Evolutionary conservation across 2,797 vertebrate genomes (phyloP), one percentile per base, ranked within the genome.

Genomic region (Argya squamiceps): DNA sequence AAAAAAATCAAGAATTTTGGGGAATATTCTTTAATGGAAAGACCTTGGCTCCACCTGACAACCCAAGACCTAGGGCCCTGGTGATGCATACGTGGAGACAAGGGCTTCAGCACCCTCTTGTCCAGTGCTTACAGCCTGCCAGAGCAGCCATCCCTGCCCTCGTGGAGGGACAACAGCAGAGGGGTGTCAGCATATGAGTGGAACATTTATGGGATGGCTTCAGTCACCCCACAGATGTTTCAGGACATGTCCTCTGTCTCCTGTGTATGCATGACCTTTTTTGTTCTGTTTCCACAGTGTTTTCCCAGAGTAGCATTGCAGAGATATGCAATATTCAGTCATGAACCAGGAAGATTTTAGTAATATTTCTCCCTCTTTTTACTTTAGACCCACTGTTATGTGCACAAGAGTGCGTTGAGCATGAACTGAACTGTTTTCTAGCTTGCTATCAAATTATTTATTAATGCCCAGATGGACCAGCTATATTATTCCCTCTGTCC

Each of bases 31-130:
- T 73, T 69, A 16, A 30, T 37, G 34, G 14, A 37, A 44, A 32
- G 17, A 26, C 9, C 15, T 85, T 2, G 1, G 23, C 11, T 75
- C 9, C 18, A 67, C 27, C 27, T 5, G 3, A 12, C 8, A 30
- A 30, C 20, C 11, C 17, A 44, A 44, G 3, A 8, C 16, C 7
- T 53, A 52, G 14, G 8, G 3, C 1, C 1, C 13, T 2, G 0
- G 29, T 29, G 4, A 23, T 67, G 16, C 16, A 44, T 11, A 15
- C 5, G 2, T 46, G 24, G 8, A 70, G 13, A 36, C 12, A 62
- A 74, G 15, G 1, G 1, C 15, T 41, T 77, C 32, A 68, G 55
- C 43, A 52, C 4, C 4, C 16, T 2, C 0, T 70, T 34, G 30
- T 15, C 4, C 27, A 41, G 13, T 2, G 5, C 58, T 55, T 41